These are phyloP conservation scores for Dasypogon diadema DNA, from an alignment of 2,888 invertebrate species.

Conservation along the genomic window DNA sequence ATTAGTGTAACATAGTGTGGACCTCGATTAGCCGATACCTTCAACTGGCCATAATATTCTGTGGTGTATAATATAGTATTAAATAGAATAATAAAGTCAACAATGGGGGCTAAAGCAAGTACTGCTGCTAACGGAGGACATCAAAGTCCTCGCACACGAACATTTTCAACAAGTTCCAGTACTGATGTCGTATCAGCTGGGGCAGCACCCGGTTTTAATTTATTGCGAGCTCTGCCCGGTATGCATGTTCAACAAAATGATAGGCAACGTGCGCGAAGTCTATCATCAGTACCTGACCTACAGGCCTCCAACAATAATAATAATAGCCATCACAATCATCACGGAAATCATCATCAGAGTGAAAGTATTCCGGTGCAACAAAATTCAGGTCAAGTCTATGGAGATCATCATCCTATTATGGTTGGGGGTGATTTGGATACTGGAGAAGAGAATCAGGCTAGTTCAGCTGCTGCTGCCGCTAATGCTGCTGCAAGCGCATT, in stretches of 20 bases:
- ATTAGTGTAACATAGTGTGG: slow-evolving; percentile 12
- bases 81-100: not conserved
- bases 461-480: slow-evolving; percentile 64
- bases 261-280: slow-evolving; percentile 83
- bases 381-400: slow-evolving; percentile 47
- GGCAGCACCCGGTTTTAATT: slow-evolving; percentile 74
- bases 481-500: slow-evolving; percentile 64
- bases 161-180: slow-evolving; percentile 81
- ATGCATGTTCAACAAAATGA: slow-evolving; percentile 79
- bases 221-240: slow-evolving; percentile 79
- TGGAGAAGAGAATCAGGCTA: slow-evolving; percentile 65
- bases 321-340: slow-evolving; percentile 59
- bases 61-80: not conserved
- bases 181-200: slow-evolving; percentile 73
- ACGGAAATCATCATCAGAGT: slow-evolving; percentile 73
- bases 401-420: slow-evolving; percentile 67
- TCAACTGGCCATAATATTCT: not conserved
- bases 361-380: slow-evolving; percentile 59
- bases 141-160: slow-evolving; percentile 79
- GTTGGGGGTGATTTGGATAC: slow-evolving; percentile 57
- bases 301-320: slow-evolving; percentile 64
- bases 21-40: not conserved
- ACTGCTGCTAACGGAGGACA: slow-evolving; percentile 77
- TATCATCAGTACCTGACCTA: slow-evolving; percentile 86
- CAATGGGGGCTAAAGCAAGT: slow-evolving; percentile 88